Evolutionary conservation across 2,113 vertebrate genomes (phyloP).

Genomic region (Bos indicus): DNA sequence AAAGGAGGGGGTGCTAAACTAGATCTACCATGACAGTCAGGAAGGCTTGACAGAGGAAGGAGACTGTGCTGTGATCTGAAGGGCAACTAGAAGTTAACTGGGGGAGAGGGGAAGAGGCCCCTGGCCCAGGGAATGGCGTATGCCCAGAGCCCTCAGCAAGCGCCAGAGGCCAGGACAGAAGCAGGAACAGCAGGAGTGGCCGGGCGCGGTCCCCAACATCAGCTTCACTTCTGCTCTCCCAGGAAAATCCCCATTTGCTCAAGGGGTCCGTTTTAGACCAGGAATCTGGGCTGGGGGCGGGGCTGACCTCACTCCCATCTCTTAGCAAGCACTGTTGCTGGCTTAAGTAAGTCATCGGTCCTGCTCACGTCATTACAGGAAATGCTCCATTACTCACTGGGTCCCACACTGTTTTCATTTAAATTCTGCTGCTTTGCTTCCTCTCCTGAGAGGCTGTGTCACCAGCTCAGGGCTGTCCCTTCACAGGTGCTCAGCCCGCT

Average conservation of each 20-base stretch:
- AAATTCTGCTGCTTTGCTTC: not conserved
- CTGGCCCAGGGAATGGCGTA: fast-evolving
- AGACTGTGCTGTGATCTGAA: not conserved
- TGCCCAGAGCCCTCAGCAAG: not conserved
- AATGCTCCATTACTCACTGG: not conserved
- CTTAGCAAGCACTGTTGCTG: not conserved
- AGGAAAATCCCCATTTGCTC: not conserved
- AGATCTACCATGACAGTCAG: not conserved
- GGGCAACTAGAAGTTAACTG: not conserved
- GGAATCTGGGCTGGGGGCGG: not conserved
- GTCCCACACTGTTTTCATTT: not conserved
- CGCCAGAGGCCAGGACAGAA: not conserved
- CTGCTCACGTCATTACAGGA: not conserved
- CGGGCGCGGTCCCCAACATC: not conserved
- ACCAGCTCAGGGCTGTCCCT: not conserved
- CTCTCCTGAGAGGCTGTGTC: not conserved
- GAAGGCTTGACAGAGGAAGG: not conserved
- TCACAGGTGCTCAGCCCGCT: not conserved
- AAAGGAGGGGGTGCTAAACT: not conserved
- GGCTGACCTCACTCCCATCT: not conserved
- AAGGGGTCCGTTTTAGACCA: not conserved
- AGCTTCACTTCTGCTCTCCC: not conserved
- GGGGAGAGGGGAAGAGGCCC: too few species aligned
- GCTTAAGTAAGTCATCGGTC: fast-evolving
- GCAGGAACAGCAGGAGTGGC: not conserved